Conservation (phyloP, 92 coral and sea anemone genomes). For the Zoanthus sociatus region DNA sequence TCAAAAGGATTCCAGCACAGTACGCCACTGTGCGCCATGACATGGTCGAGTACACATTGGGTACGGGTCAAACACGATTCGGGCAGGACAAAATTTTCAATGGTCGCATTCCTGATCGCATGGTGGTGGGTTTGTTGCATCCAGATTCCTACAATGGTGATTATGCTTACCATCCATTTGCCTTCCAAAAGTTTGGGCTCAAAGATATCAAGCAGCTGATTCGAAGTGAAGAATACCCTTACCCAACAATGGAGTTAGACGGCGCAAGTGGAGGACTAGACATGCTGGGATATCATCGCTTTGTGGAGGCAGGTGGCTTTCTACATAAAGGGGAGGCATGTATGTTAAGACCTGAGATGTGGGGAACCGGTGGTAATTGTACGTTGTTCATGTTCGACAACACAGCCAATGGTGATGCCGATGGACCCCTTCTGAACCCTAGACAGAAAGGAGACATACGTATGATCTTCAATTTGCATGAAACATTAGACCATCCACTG, state of each 20-base stretch:
- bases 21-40: not conserved
- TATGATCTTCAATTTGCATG: not conserved
- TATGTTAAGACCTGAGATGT: constrained; percentile 27
- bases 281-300: constrained; percentile 22
- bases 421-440: constrained; percentile 10
- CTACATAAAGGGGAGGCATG: not conserved
- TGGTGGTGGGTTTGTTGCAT: constrained; percentile 11
- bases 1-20: constrained; percentile 1
- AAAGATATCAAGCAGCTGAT: not conserved
- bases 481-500: not conserved
- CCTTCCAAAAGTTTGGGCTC: not conserved
- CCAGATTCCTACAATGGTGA: constrained; percentile 15
- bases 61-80: not conserved
- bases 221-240: constrained; percentile 42
- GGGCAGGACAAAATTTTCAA: constrained; percentile 10
- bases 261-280: not conserved
- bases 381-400: constrained; percentile 27
- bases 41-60: constrained; percentile 5
- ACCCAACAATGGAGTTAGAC: constrained; percentile 14
- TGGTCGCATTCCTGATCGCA: not conserved
- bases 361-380: constrained; percentile 27
- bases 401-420: constrained; percentile 16
- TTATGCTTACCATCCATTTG: not conserved
- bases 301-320: constrained; percentile 11
- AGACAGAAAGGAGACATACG: constrained; percentile 2